Evolutionary conservation across 2,797 vertebrate genomes (phyloP).

Genomic region (Sciurus carolinensis): DNA sequence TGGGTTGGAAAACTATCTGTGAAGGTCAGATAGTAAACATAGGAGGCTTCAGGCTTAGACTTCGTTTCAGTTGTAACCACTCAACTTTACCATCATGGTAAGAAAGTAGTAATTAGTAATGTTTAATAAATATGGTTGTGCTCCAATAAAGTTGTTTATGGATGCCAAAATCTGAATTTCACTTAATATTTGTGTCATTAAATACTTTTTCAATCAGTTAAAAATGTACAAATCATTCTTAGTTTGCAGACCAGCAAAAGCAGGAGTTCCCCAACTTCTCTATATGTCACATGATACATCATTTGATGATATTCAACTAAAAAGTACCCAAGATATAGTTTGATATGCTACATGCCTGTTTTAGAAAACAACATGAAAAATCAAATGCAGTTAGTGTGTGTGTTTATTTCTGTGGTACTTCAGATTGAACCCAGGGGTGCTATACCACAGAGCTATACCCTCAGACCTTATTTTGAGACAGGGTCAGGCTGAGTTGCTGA

Average conservation of each 20-base stretch:
- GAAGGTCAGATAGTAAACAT: neutral
- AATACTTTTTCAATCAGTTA: neutral
- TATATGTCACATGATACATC: neutral
- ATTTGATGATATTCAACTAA: neutral
- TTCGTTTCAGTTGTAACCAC: neutral
- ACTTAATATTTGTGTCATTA: neutral
- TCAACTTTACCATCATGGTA: rapidly evolving
- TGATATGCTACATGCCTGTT: neutral
- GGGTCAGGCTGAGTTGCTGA: too few relatives aligned
- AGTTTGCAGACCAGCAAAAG: neutral
- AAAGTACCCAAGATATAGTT: neutral
- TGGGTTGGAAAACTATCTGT: neutral
- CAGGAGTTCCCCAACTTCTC: neutral
- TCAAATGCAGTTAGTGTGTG: neutral
- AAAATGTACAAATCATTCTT: neutral
- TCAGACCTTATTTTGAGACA: too few relatives aligned
- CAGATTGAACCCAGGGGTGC: too few relatives aligned
- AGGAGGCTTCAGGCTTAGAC: neutral
- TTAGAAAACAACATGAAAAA: constrained; percentile 48
- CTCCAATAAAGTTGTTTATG: neutral
- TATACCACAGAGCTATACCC: too few relatives aligned
- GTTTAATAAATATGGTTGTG: rapidly evolving
- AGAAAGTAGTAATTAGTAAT: neutral
- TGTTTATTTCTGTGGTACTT: too few relatives aligned
- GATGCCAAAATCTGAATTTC: neutral